A percentile compares a stretch with the other conserved stretches of the same genome.
Evolutionary conservation across 30 jellyfish, hydroid and myxozoan species (phyloP).

Genomic region (Turritopsis dohrnii): DNA sequence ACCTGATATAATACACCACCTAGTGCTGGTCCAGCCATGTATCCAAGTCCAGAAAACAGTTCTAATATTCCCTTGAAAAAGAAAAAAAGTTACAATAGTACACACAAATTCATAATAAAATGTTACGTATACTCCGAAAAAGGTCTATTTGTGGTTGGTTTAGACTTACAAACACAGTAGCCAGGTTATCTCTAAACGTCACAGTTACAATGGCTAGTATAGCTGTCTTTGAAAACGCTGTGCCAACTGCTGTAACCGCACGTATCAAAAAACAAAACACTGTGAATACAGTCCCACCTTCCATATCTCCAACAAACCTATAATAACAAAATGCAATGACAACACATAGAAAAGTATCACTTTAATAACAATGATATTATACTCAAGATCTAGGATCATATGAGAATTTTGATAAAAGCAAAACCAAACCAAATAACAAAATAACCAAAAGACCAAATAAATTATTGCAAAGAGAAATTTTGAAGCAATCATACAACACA

Average conservation of each 20-base stretch:
- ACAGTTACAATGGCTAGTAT: conserved; percentile 43
- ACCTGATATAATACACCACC: conserved; percentile 77
- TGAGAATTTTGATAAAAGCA: not conserved
- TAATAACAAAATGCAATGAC: not conserved
- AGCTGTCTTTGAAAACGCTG: conserved; percentile 59
- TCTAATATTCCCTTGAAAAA: conserved; percentile 63
- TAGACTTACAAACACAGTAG: conserved; percentile 63
- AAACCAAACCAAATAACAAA: not conserved
- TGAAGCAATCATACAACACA: too few species aligned
- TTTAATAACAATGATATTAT: not conserved
- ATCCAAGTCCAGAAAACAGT: conserved; percentile 71
- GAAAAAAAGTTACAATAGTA: not conserved
- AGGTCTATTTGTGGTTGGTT: too few species aligned
- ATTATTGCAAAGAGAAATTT: too few species aligned
- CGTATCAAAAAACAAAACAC: conserved; percentile 57
- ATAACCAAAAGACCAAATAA: too few species aligned
- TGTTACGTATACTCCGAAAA: too few species aligned
- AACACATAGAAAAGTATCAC: not conserved
- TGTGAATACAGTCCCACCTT: conserved; percentile 37
- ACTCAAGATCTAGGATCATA: not conserved
- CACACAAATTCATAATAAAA: not conserved
- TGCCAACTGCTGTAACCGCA: conserved; percentile 59
- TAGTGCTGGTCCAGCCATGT: conserved; percentile 91
- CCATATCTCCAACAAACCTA: conserved; percentile 57
- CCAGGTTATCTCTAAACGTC: conserved; percentile 54